These are phyloP conservation scores for Dendrocincla fuliginosa DNA, from an alignment of 2,797 vertebrate genomes.

Conservation along the genomic window DNA sequence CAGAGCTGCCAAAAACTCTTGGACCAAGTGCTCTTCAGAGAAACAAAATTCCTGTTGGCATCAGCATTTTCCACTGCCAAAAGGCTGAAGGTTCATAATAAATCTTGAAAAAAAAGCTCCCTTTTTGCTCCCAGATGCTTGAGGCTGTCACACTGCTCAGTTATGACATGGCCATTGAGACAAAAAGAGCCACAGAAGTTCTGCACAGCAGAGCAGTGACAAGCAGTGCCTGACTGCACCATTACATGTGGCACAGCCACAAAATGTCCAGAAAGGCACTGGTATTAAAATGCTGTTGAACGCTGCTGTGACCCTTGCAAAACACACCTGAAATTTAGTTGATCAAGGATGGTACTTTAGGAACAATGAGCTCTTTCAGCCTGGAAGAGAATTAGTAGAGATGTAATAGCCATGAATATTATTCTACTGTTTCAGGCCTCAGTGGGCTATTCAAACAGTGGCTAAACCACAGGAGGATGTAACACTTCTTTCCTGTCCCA, in stretches of 20 bases:
- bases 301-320: constrained; percentile 1
- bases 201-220: constrained; percentile 25
- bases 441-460: background rate
- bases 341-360: constrained; percentile 27
- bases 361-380: constrained; percentile 13
- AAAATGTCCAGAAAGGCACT: constrained; percentile 2
- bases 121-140: background rate
- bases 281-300: constrained; percentile 33
- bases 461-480: background rate
- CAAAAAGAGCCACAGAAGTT: constrained; percentile 14
- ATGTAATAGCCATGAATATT: background rate
- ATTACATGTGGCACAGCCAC: background rate
- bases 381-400: background rate
- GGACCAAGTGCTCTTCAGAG: background rate
- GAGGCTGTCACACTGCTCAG: background rate
- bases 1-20: background rate
- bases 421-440: background rate
- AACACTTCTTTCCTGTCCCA: background rate
- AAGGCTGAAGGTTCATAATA: constrained; percentile 27
- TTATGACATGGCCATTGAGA: background rate
- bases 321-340: constrained; percentile 32
- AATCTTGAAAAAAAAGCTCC: background rate
- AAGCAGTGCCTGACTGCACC: constrained; percentile 15
- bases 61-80: constrained; percentile 22
- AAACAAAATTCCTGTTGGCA: background rate